phyloP scores from a whole-genome alignment of 2,888 invertebrate species.

The Pelosia muscerda region DNA sequence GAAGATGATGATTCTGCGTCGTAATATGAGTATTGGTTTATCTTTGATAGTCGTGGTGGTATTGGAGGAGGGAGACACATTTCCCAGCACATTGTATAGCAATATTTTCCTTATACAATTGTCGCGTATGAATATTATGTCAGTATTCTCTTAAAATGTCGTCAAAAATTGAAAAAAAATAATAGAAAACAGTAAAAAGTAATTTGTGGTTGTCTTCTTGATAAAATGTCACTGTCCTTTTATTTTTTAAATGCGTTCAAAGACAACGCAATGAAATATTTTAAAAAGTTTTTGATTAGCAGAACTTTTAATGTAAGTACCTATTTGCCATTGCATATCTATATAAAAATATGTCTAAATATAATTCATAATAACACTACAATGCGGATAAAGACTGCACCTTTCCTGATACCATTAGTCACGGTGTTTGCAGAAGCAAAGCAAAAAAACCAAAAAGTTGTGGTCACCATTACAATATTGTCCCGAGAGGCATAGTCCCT shows the following conservation, averaged over 20 bases:
- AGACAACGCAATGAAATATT: not conserved
- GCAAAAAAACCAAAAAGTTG: too few species aligned
- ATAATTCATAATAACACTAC: too few species aligned
- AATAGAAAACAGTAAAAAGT: not conserved
- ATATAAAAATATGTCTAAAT: too few species aligned
- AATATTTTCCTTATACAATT: not conserved
- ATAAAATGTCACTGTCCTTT: not conserved
- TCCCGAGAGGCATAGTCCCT: too few species aligned
- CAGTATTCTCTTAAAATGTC: not conserved
- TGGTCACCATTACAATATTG: too few species aligned
- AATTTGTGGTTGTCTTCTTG: constrained; percentile 1
- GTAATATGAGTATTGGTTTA: constrained; percentile 13
- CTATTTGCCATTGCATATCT: too few species aligned
- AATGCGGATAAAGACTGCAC: too few species aligned
- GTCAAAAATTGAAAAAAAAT: not conserved
- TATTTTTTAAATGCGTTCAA: not conserved
- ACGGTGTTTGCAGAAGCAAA: too few species aligned
- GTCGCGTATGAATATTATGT: not conserved
- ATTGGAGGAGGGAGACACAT: constrained; percentile 3
- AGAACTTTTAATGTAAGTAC: too few species aligned
- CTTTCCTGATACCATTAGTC: too few species aligned
- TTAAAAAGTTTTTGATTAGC: not conserved
- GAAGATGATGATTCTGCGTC: constrained; percentile 9
- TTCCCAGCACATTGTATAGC: constrained; percentile 18
- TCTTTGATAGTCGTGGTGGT: not conserved